Evolutionary conservation across 2,797 vertebrate species (phyloP).

Genomic region (Ceryle rudis): DNA sequence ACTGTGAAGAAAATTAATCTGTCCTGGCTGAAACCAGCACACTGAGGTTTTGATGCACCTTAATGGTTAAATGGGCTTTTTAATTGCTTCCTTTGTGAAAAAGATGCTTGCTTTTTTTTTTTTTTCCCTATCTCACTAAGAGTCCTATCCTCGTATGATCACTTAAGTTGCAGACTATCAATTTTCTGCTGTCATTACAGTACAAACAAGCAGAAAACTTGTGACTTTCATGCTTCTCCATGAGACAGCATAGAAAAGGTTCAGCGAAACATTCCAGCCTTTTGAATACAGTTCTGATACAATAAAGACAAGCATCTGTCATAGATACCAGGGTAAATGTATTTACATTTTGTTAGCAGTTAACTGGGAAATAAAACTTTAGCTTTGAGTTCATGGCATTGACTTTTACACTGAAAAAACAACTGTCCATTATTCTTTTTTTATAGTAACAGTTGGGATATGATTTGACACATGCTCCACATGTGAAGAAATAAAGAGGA

Average conservation of each 20-base stretch:
- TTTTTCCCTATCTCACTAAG: background rate
- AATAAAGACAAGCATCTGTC: background rate
- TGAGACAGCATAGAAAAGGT: background rate
- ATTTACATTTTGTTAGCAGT: background rate
- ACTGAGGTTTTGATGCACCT: background rate
- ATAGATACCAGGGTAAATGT: background rate
- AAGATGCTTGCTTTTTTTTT: background rate
- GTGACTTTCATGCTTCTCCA: background rate
- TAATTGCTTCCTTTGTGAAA: background rate
- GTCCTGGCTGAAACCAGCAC: background rate
- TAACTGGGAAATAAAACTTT: background rate
- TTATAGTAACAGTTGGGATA: background rate
- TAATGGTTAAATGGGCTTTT: background rate
- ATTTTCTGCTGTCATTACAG: background rate
- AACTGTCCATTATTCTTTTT: background rate
- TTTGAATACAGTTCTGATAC: background rate
- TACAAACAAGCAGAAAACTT: background rate
- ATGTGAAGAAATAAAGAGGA: background rate
- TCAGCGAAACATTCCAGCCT: background rate
- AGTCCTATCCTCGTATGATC: background rate
- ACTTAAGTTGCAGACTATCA: background rate
- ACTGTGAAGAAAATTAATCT: background rate
- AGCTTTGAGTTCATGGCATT: background rate
- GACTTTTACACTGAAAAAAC: background rate
- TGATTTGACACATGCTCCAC: background rate